These are phyloP conservation scores for Halictus rubicundus DNA, from an alignment of 1,140 invertebrate genomes.

Conservation along the genomic window DNA sequence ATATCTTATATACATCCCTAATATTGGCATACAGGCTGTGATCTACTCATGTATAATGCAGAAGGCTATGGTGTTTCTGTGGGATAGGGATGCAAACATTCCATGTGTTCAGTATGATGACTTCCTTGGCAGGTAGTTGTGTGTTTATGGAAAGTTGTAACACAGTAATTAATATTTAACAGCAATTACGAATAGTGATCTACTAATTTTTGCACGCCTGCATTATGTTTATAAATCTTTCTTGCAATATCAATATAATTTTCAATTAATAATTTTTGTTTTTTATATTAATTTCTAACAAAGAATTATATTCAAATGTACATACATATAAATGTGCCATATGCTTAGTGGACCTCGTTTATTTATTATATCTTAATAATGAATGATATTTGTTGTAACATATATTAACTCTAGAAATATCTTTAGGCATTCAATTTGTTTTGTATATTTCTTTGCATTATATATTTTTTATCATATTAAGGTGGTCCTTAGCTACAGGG, in stretches of 20 bases:
- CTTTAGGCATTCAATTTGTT: neutral
- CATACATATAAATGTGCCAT: slow-evolving; percentile 4
- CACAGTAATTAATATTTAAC: slow-evolving; percentile 6
- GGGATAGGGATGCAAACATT: slow-evolving; percentile 92
- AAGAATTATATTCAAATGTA: neutral
- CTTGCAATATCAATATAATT: neutral
- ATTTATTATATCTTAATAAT: neutral
- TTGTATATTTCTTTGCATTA: neutral
- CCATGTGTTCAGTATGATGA: slow-evolving; percentile 90
- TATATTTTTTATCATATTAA: neutral
- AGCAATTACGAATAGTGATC: neutral
- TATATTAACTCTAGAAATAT: neutral
- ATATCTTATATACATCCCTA: slow-evolving; percentile 38
- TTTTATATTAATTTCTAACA: neutral
- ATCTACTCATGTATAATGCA: slow-evolving; percentile 87
- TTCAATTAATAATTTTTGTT: neutral
- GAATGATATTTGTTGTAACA: neutral
- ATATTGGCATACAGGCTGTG: slow-evolving; percentile 83
- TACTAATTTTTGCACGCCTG: neutral
- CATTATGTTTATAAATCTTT: slow-evolving; percentile 10
- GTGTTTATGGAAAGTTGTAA: neutral
- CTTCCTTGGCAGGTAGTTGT: slow-evolving; percentile 89
- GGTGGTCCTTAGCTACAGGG: no score
- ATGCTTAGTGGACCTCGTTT: neutral
- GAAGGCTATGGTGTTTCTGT: slow-evolving; percentile 86